Evolutionary conservation across 1,140 invertebrate genomes (phyloP).

Genomic region (Patella vulgata): DNA sequence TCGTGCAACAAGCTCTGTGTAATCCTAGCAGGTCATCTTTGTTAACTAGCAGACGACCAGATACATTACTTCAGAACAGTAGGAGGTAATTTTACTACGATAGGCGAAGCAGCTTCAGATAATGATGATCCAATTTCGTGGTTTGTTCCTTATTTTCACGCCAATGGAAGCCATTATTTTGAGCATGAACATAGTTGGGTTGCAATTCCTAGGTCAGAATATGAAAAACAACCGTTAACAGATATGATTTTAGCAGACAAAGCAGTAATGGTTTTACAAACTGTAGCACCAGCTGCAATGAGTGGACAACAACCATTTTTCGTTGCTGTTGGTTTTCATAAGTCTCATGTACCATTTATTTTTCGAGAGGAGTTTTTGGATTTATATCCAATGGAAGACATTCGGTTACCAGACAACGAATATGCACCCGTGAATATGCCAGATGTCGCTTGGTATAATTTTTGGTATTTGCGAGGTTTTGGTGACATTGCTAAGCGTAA

Average conservation of each 20-base stretch:
- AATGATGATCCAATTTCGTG: too few species aligned
- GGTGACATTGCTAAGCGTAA: too few species aligned
- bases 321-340: constrained; percentile 84
- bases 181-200: not conserved
- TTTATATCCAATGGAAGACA: too few species aligned
- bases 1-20: too few species aligned
- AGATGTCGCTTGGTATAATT: too few species aligned
- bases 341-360: constrained; percentile 88
- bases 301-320: constrained; percentile 74
- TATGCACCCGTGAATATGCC: too few species aligned
- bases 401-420: too few species aligned
- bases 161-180: not conserved
- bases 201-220: too few species aligned
- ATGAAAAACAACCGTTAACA: constrained; percentile 72
- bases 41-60: constrained; percentile 82
- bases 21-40: constrained; percentile 86
- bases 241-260: constrained; percentile 74
- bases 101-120: too few species aligned
- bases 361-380: constrained; percentile 79
- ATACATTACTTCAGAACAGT: not conserved
- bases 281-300: constrained; percentile 4
- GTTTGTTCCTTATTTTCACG: too few species aligned
- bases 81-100: too few species aligned
- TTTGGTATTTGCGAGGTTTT: too few species aligned
- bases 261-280: constrained; percentile 66